These are phyloP conservation scores for Andrena fulva DNA, from an alignment of 2,888 invertebrate species.

Conservation along the genomic window DNA sequence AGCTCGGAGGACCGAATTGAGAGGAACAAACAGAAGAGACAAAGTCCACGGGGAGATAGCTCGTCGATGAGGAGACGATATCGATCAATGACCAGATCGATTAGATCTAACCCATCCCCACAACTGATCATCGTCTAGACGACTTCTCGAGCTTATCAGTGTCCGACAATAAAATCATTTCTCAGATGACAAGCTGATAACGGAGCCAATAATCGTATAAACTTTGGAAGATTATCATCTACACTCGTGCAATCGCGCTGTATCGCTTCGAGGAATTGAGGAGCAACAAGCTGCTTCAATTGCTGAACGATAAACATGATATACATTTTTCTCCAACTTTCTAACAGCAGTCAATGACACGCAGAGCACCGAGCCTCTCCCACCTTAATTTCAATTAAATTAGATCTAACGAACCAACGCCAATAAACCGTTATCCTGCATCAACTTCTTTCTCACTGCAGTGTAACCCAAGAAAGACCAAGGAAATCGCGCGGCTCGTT, in stretches of 20 bases:
- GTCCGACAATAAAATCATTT: conserved; percentile 55
- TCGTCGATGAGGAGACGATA: conserved; percentile 31
- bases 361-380: not conserved
- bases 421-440: no score
- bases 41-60: conserved; percentile 54
- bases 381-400: not conserved
- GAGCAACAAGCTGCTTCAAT: not conserved
- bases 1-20: not conserved
- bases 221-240: conserved; percentile 45
- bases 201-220: conserved; percentile 8
- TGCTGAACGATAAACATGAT: no score
- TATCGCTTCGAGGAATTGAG: not conserved
- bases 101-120: conserved; percentile 40
- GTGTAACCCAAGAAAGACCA: no score
- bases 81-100: conserved; percentile 64
- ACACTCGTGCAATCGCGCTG: not conserved
- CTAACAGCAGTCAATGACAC: not conserved
- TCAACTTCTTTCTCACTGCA: no score
- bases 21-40: conserved; percentile 18
- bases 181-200: conserved; percentile 28
- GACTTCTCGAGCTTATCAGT: conserved; percentile 58
- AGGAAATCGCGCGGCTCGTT: not conserved
- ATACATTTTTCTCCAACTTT: no score
- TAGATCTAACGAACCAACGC: no score
- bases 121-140: conserved; percentile 65